These are phyloP conservation scores for Sterrhoptilus dennistouni DNA, from an alignment of 2,113 vertebrate species.

Conservation along the genomic window DNA sequence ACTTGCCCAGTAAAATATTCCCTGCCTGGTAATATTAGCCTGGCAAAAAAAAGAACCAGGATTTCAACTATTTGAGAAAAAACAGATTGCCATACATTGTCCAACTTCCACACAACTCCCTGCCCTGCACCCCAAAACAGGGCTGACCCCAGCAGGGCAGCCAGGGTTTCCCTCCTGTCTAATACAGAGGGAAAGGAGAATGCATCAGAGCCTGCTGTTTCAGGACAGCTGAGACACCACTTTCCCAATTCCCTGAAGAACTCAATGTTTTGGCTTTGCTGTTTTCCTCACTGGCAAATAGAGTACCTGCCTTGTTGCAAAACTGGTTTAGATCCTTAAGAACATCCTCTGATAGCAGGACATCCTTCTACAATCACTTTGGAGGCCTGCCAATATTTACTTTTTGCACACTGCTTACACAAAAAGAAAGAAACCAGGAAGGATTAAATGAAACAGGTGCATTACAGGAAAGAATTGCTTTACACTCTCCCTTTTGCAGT, in stretches of 20 bases:
- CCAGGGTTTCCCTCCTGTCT: not conserved
- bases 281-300: not conserved
- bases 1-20: fast-evolving
- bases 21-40: not conserved
- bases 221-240: not conserved
- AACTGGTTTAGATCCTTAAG: not conserved
- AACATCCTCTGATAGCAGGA: not conserved
- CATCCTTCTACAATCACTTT: not conserved
- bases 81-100: not conserved
- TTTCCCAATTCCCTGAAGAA: not conserved
- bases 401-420: not conserved
- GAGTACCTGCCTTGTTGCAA: not conserved
- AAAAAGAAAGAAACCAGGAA: not conserved
- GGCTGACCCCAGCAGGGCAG: not conserved
- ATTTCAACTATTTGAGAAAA: not conserved
- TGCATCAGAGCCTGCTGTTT: not conserved
- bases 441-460: not conserved
- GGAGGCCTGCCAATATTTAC: not conserved
- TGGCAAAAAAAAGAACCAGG: not conserved
- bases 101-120: not conserved
- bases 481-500: not conserved
- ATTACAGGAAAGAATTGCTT: not conserved
- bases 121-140: fast-evolving
- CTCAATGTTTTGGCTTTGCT: not conserved
- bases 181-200: fast-evolving